Conservation (phyloP, 2,888 invertebrate species). For the Prostheceraeus crozeri region DNA sequence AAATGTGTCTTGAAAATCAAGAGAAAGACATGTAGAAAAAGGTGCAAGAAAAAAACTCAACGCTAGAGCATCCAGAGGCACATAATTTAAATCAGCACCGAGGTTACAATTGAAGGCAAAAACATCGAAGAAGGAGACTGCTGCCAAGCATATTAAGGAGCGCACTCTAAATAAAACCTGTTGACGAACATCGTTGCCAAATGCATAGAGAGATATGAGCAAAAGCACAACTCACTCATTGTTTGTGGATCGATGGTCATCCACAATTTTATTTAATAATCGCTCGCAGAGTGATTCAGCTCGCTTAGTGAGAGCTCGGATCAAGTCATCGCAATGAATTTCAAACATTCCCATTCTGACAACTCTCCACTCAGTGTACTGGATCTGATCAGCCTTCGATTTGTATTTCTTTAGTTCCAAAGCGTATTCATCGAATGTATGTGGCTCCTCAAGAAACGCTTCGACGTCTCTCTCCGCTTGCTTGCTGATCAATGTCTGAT, state of each 20-base stretch:
- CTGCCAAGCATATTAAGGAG: no score
- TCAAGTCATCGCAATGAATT: constrained; percentile 71
- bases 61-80: no score
- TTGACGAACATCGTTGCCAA: no score
- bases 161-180: no score
- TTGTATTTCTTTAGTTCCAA: constrained; percentile 59
- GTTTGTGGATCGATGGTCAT: constrained; percentile 71
- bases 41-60: no score
- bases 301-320: constrained; percentile 65
- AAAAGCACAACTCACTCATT: constrained; percentile 65
- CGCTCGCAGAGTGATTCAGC: constrained; percentile 67
- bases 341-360: constrained; percentile 72
- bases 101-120: no score
- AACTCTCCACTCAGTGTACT: constrained; percentile 46
- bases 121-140: no score
- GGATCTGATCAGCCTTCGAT: constrained; percentile 59
- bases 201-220: no score
- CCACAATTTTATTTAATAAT: constrained; percentile 68
- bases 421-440: constrained; percentile 58
- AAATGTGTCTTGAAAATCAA: no score
- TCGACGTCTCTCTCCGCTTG: constrained; percentile 63
- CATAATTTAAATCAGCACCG: no score
- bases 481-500: constrained; percentile 58
- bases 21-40: no score
- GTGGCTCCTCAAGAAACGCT: constrained; percentile 64